Evolutionary conservation across 2,113 vertebrate genomes (phyloP), one percentile per base, ranked within the genome.

Genomic region (Bubo blakistoni): DNA sequence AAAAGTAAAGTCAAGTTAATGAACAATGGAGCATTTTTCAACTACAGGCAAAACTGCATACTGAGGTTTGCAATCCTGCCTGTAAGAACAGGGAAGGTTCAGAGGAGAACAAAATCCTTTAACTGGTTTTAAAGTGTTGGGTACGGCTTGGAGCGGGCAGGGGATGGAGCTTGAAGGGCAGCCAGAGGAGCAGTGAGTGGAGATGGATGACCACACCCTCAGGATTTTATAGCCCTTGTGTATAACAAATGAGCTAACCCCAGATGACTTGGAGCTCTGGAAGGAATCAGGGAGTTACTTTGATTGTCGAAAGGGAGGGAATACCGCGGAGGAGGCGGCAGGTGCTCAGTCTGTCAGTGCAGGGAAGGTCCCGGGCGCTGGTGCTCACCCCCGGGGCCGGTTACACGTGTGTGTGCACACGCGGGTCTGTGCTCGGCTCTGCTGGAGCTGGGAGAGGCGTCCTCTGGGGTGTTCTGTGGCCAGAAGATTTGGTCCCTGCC

Each of bases 371-470:
- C 54, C 0, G 7, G 73, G 63, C 0, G 4, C 47, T 2, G 32
- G 26, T 26, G 46, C 20, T 11, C 26, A 18, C 21, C 30, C 34
- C 16, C 0, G 3, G 47, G 10, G 22, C 40, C 6, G 18, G 40
- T 4, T 10, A 12, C 6, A 5, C 3, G 2, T 3, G 3, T 1
- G 3, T 5, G 38, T 10, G 24, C 9, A 7, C 7, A 6, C 1
- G 1, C 1, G 7, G 19, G 19, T 25, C 30, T 22, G 30, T 12
- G 51, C 51, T n/a, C 1, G 2, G 17, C 7, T 13, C 16, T 1
- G 5, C 58, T 47, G 57, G 30, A 40, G 16, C 29, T 40, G n/a
- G 9, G 25, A 20, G 49, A 80, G 19, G 17, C 14, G 73, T 57
- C 30, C 17, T 34, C 26, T 66, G 36, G 7, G 9, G 1, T 10